Conservation (phyloP, 2,888 invertebrate species). For the Pandemis heparana region DNA sequence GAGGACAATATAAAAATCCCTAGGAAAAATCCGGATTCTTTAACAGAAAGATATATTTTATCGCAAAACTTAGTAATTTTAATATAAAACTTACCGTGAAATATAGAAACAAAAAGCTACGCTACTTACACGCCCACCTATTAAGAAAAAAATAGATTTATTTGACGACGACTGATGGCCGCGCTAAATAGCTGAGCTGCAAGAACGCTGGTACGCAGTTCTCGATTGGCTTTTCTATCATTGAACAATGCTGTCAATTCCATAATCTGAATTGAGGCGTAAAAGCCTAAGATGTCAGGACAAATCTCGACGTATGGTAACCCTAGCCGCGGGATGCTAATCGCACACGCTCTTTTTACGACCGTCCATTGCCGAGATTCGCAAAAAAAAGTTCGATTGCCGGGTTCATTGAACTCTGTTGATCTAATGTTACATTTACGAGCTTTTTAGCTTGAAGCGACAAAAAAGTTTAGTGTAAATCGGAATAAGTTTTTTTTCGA, state of each 20-base stretch:
- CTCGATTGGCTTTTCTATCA: not conserved
- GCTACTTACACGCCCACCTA: too few species aligned
- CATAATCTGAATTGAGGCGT: not conserved
- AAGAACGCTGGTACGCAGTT: too few species aligned
- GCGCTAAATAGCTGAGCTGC: too few species aligned
- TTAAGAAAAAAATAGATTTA: too few species aligned
- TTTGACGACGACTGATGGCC: too few species aligned
- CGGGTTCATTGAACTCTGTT: constrained; percentile 7
- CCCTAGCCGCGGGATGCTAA: constrained; percentile 47
- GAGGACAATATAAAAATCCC: not conserved
- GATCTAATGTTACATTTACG: constrained; percentile 9
- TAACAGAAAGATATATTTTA: not conserved
- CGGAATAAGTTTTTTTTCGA: not conserved
- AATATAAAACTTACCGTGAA: too few species aligned
- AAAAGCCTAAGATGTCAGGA: not conserved
- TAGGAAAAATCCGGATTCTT: not conserved
- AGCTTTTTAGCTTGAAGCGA: not conserved
- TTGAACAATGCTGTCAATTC: not conserved
- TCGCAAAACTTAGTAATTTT: too few species aligned
- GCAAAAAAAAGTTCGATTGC: constrained; percentile 12
- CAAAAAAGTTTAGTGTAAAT: not conserved
- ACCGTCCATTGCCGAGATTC: constrained; percentile 23
- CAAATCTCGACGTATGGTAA: not conserved
- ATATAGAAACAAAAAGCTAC: too few species aligned
- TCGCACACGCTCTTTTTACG: constrained; percentile 28